Evolutionary conservation across 2,888 invertebrate genomes (phyloP).

Genomic region (Mythimna impura): DNA sequence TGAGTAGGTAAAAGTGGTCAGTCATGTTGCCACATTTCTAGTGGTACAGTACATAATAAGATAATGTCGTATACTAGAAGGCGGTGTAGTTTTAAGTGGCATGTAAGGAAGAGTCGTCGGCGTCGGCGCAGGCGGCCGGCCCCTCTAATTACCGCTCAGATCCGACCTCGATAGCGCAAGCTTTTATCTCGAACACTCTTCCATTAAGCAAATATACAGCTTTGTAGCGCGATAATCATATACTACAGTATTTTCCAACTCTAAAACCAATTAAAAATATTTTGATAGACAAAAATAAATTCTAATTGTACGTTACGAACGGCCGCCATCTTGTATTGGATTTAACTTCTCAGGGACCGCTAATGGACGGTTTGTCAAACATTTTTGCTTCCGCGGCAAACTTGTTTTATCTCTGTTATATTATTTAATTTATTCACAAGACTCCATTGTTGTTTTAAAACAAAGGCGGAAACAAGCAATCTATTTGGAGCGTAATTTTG

Average conservation of each 20-base stretch:
- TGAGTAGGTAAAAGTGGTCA: slow-evolving; percentile 37
- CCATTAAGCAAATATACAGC: slow-evolving; percentile 90
- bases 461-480: slow-evolving; percentile 72
- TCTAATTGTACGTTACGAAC: slow-evolving; percentile 78
- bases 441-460: slow-evolving; percentile 72
- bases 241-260: slow-evolving; percentile 86
- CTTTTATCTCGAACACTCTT: slow-evolving; percentile 89
- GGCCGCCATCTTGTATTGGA: slow-evolving; percentile 78
- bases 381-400: slow-evolving; percentile 80
- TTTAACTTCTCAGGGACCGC: slow-evolving; percentile 68
- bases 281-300: slow-evolving; percentile 89
- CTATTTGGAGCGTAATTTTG: slow-evolving; percentile 65
- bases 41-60: slow-evolving; percentile 74
- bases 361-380: slow-evolving; percentile 85
- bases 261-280: slow-evolving; percentile 88
- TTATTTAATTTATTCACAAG: slow-evolving; percentile 77
- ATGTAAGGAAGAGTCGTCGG: slow-evolving; percentile 79
- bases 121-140: slow-evolving; percentile 61
- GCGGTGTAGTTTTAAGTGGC: slow-evolving; percentile 88
- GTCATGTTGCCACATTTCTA: slow-evolving; percentile 56
- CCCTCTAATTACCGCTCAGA: slow-evolving; percentile 87
- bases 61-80: slow-evolving; percentile 75
- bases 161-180: slow-evolving; percentile 85
- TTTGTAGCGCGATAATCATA: slow-evolving; percentile 85
- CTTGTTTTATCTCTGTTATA: slow-evolving; percentile 73